A percentile compares a stretch with the other conserved stretches of the same genome.
phyloP scores from a whole-genome alignment of 2,888 invertebrate genomes.

The Apamea monoglypha region DNA sequence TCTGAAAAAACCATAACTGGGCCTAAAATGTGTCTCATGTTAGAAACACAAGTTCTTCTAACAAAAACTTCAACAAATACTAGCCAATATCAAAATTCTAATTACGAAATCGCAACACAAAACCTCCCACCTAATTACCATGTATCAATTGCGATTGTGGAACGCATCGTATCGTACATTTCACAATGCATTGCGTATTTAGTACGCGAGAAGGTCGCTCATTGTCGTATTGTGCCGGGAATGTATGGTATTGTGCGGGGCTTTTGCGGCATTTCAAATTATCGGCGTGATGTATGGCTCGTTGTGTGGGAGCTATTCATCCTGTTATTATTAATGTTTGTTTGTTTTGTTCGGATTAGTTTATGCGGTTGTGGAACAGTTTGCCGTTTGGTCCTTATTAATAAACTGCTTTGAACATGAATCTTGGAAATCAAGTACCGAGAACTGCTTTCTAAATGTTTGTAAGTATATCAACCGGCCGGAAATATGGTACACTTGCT shows the following conservation, averaged over 20 bases:
- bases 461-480: neutral
- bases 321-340: conserved; percentile 47
- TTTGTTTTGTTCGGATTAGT: conserved; percentile 38
- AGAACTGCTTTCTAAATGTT: neutral
- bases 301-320: conserved; percentile 48
- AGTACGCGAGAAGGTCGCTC: conserved; percentile 57
- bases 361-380: conserved; percentile 6
- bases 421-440: neutral
- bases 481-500: neutral
- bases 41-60: neutral
- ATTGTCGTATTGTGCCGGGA: conserved; percentile 64
- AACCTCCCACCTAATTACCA: conserved; percentile 58
- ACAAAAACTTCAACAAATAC: neutral
- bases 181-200: conserved; percentile 64
- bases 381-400: neutral
- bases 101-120: conserved; percentile 40
- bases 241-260: conserved; percentile 63
- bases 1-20: neutral
- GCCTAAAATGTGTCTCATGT: neutral
- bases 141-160: conserved; percentile 55
- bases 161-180: conserved; percentile 56
- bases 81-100: conserved; percentile 18
- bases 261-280: conserved; percentile 67
- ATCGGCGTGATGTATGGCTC: conserved; percentile 63
- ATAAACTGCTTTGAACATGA: conserved; percentile 1